Evolutionary conservation across 2,113 vertebrate species (phyloP), one percentile per base, ranked within the genome.

Genomic region (Reinhardtius hippoglossoides): DNA sequence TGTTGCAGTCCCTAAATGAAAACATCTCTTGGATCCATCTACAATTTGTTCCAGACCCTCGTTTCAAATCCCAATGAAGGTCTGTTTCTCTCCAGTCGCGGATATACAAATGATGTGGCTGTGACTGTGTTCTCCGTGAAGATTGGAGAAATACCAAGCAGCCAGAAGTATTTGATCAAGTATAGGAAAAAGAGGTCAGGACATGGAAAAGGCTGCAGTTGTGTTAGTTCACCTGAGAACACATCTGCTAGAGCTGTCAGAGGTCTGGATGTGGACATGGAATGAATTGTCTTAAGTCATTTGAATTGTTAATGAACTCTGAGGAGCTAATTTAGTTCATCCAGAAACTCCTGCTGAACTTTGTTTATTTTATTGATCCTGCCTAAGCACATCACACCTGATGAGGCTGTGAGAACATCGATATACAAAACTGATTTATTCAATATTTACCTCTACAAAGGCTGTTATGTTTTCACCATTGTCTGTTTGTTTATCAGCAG

Each of bases 11-110:
- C 50, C 48, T 37, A 21, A 71, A 70, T 52, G 42, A 50, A 63
- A 42, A 52, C 16, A 44, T 50, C 44, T 56, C 81, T 68, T 59
- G 31, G 40, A 68, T 70, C 37, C n/a, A 56, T 60, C 68, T 69
- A 44, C 63, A 72, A 80, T 84, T 16, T 63, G 67, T 76, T 79
- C 82, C 71, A 83, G 83, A 84, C 50, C 65, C 65, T 67, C 12
- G 10, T 21, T 54, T 73, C 72, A 60, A 68, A 71, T 55, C 20
- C 31, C 14, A 73, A 74, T 59, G 26, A 80, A 35, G 50, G 65
- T 54, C 52, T 63, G 68, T 81, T 86, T 81, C 54, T 76, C 54
- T 80, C 72, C 65, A 35, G 40, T 76, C 64, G 18, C n/a, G 9
- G n/a, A 56, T 23, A 54, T 54, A 54, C 50, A 56, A 23, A 82